Evolutionary conservation across 1,140 invertebrate genomes (phyloP).

Genomic region (Caerostris extrusa): DNA sequence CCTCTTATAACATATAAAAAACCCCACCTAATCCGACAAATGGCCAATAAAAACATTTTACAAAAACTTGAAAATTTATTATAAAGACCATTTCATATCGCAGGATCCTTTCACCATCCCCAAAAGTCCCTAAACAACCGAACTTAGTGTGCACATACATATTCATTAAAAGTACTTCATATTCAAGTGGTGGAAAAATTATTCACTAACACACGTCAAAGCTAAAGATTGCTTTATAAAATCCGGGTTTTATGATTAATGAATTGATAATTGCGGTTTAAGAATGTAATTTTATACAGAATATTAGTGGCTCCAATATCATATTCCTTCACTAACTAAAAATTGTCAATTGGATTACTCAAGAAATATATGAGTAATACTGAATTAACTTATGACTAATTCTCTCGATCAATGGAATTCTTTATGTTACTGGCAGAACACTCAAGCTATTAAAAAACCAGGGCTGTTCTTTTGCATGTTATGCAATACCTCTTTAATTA

Average conservation of each 20-base stretch:
- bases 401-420: not conserved
- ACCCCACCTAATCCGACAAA: too few relatives aligned
- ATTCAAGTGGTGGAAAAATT: not conserved
- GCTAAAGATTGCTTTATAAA: not conserved
- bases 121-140: too few relatives aligned
- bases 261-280: not conserved
- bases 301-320: not conserved
- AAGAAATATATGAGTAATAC: not conserved
- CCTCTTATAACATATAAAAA: too few relatives aligned
- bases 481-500: too few relatives aligned
- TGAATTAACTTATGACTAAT: not conserved
- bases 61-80: too few relatives aligned
- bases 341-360: not conserved
- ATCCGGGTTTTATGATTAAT: constrained; percentile 20
- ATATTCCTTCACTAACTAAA: not conserved
- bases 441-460: not conserved
- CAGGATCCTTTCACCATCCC: too few relatives aligned
- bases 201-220: not conserved
- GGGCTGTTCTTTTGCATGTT: too few relatives aligned
- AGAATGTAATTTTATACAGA: not conserved
- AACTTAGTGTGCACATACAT: not conserved
- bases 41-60: too few relatives aligned
- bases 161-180: not conserved
- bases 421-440: not conserved
- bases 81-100: too few relatives aligned